phyloP scores from a whole-genome alignment of 2,113 vertebrate species.

The Spea multiplicata region DNA sequence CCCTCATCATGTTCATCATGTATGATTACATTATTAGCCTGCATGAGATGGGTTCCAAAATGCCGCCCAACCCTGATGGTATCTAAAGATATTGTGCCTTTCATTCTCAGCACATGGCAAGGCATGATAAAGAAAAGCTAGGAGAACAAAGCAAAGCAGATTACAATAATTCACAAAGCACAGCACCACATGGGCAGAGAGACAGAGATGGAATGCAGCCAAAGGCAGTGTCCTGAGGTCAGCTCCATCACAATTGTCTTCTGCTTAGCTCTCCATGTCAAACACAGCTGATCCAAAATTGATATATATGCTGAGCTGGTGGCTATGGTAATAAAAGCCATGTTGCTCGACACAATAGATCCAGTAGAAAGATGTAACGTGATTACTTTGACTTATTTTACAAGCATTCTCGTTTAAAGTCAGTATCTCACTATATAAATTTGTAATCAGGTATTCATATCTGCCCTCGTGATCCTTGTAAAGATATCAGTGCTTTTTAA shows the following conservation, averaged over 20 bases:
- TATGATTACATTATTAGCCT: no score
- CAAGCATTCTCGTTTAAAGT: no score
- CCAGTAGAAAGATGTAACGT: no score
- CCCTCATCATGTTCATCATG: no score
- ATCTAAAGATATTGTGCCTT: background rate
- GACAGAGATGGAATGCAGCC: conserved; percentile 47
- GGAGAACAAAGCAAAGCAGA: conserved; percentile 53
- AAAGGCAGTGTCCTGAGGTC: conserved; percentile 22
- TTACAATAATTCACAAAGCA: conserved; percentile 48
- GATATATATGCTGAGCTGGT: background rate
- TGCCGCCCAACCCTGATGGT: no score
- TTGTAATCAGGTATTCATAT: no score
- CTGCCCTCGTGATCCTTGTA: no score
- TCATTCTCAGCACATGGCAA: background rate
- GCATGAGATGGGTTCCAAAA: no score
- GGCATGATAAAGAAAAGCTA: conserved; percentile 26
- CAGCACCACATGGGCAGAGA: conserved; percentile 36
- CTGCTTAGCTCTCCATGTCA: conserved; percentile 16
- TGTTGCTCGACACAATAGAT: background rate
- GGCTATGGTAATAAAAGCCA: background rate
- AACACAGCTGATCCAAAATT: background rate
- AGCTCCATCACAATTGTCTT: conserved; percentile 44
- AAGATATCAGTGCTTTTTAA: no score
- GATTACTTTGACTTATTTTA: no score
- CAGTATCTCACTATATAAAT: no score